Evolutionary conservation across 1,140 invertebrate genomes (phyloP), one percentile per base, ranked within the genome.

Genomic region (Calosoma granatense): DNA sequence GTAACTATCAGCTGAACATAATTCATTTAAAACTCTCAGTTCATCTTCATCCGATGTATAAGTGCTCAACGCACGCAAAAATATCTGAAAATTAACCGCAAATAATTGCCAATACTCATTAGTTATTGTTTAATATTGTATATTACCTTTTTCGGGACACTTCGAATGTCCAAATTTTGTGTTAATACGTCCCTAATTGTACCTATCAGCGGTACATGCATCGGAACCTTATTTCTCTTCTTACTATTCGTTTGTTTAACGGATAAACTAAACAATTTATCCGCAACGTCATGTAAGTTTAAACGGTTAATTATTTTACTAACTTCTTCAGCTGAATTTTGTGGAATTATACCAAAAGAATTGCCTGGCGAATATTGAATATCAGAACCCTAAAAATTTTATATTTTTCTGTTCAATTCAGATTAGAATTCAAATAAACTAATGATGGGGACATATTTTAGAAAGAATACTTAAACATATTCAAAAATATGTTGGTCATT

Each of bases 1-100:
- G 59, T 88, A 85, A 20, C 80, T 75, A 39, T 74, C 63, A 61
- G 79, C 72, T 56, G 82, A 81, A 56, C 77, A 78, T 6, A 91
- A 74, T 66, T 83, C 81, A 63, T 80, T 67, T 14, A 91, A 66
- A 60, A 79, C 69, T 56, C 77, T 72, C 64, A 75, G 80, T 67
- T 91, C 87, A 43, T 68, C 60, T 57, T 77, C 67, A 68, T 84
- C 74, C 55, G 70, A 67, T 20, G 85, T 79, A 62, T 81, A 75
- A 55, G 75, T 74, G 55, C 80, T 74, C 54, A 90, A 67, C 22
- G 80, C 67, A 62, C 83, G 66, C 2, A 88, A 61, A 59, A 87
- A 79, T 30, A 78, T 68, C 84, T 86, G 64, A 58, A 79, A 12
- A 47, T 9, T 11, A 17, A 74, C 56, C 56, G 58, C 54, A 64